Evolutionary conservation across 2,797 vertebrate genomes (phyloP), one percentile per base, ranked within the genome.

Genomic region (Onychomys torridus): DNA sequence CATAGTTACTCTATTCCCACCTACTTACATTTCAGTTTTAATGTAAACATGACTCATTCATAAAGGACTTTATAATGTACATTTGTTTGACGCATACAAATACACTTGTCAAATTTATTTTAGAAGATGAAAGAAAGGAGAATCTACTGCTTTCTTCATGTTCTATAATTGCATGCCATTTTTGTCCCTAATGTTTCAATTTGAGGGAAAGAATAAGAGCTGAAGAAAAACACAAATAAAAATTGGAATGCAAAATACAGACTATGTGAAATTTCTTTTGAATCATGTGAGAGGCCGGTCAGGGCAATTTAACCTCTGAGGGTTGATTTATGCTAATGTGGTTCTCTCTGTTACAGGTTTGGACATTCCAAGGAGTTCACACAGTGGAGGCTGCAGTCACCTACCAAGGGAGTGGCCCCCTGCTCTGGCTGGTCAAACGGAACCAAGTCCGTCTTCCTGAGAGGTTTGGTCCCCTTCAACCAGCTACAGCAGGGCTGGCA

Each of bases 381-480:
- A 17, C 65, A 43, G 71, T 63, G 32, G n/a, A 90, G 40, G n/a
- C 93, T 52, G 12, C 81, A 49, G 46, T 90, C 73, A 19, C n/a
- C 52, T 93, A 73, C 12, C 11, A 16, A 75, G 89, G 95, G 98
- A 99, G 98, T 98, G 98, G 98, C 99, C 99, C 99, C 98, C 99
- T 99, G 99, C 99, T 99, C 99, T 99, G 99, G 99, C 99, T 99
- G 99, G 99, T 99, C 99, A 99, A 99, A 99, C 98, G 99, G 99
- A 99, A 99, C 99, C 99, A 99, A 99, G 99, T 99, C 99, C 99
- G 94, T 99, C 99, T 99, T 99, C 99, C 99, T 99, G 98, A 98
- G 99, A 99, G 99, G 99, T 99, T 99, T 99, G 99, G 99, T 99
- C 99, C 99, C 99, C 99, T 99, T 99, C 99, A 99, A 99, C 99